Conservation (phyloP, 2,797 vertebrate genomes). For the Graptemys geographica region DNA sequence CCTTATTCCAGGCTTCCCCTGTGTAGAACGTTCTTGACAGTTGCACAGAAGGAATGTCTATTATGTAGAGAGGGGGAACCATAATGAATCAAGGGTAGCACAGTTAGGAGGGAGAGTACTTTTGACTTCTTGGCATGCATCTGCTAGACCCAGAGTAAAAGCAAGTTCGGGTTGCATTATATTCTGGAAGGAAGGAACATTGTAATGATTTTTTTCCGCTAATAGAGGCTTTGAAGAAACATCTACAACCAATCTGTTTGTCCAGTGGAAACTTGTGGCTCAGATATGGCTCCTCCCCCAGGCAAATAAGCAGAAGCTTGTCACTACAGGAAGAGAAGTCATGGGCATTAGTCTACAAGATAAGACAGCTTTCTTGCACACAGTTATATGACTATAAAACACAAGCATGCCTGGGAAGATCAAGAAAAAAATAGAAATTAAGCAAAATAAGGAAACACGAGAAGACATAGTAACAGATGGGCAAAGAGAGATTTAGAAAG, state of each 20-base stretch:
- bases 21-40: accelerated
- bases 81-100: background rate
- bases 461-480: conserved; percentile 64
- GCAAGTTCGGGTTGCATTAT: accelerated
- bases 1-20: background rate
- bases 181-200: background rate
- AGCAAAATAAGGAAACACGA: conserved; percentile 62
- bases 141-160: background rate
- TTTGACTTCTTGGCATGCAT: no score
- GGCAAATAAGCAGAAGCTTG: background rate
- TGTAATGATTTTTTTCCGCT: background rate
- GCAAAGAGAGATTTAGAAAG: conserved; percentile 58
- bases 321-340: background rate
- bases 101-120: background rate
- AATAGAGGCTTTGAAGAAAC: background rate
- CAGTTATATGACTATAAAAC: conserved; percentile 31
- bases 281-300: accelerated
- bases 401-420: conserved; percentile 27
- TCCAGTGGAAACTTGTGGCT: background rate
- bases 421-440: conserved; percentile 50
- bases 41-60: background rate
- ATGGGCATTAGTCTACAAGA: conserved; percentile 9
- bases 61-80: background rate
- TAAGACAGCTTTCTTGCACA: conserved; percentile 24
- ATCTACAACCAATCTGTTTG: background rate